Evolutionary conservation across 2,797 vertebrate species (phyloP), one percentile per base, ranked within the genome.

Genomic region (Carduelis carduelis): DNA sequence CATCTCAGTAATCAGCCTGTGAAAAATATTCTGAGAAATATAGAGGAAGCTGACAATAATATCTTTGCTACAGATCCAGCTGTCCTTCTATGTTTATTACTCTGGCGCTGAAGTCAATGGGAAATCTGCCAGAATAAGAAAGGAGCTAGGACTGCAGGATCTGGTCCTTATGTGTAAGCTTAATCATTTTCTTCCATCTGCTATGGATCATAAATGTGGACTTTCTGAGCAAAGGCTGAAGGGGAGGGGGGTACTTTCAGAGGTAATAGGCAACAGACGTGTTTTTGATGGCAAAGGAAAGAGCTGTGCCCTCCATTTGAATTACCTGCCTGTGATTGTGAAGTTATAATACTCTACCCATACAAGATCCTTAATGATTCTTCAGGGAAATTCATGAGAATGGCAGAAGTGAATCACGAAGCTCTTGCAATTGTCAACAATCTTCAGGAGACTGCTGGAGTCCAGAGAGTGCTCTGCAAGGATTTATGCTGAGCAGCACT

Each of bases 131-230:
- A 96, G 66, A 82, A 88, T 68, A 79, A 76, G 77, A 79, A 86
- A 78, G 80, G 50, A 93, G 30, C 41, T 89, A 84, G 64, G 56
- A 77, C 64, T 95, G 59, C 47, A 90, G 85, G 71, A 95, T 87
- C 64, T 92, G 79, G 78, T 94, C 82, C 82, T 91, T 86, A 53
- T 72, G 59, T 79, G 57, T 91, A 93, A 92, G 72, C 86, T 90
- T 89, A 95, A 95, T 96, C 0, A 84, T 90, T 94, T 91, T 94
- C 47, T 92, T 83, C 92, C 91, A 92, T 91, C 95, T 96, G 88
- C 93, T 92, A 39, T 28, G 21, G 78, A 95, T 95, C 87, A 95
- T 83, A 94, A 94, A 93, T 35, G 26, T 90, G 77, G 86, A 83
- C 57, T 90, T 66, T 88, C 37, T 71, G 77, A 89, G 90, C 21